Conservation (phyloP, 2,888 invertebrate species). For the Xanthorhoe designata region DNA sequence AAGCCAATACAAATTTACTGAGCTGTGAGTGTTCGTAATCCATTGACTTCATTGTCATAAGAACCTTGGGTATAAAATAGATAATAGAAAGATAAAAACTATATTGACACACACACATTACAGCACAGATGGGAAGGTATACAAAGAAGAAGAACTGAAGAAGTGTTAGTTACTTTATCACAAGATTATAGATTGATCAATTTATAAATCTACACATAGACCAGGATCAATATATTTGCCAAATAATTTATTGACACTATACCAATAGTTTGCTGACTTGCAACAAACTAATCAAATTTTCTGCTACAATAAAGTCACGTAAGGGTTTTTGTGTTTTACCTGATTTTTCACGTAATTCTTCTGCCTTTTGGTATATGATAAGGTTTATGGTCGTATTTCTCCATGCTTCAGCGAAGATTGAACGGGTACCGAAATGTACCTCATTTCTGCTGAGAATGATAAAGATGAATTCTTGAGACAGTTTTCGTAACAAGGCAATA, state of each 20-base stretch:
- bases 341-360: slow-evolving; percentile 63
- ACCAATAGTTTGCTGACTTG: slow-evolving; percentile 70
- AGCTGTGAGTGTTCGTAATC: slow-evolving; percentile 2
- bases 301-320: slow-evolving; percentile 73
- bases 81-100: too few relatives aligned
- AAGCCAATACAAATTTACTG: background rate
- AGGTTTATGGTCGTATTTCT: slow-evolving; percentile 72
- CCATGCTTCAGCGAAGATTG: slow-evolving; percentile 69
- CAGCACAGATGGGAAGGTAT: too few relatives aligned
- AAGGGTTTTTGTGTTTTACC: slow-evolving; percentile 65
- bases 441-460: slow-evolving; percentile 44
- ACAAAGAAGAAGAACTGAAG: too few relatives aligned
- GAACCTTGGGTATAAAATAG: background rate
- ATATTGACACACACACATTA: too few relatives aligned
- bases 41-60: background rate
- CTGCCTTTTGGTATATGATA: slow-evolving; percentile 62
- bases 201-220: background rate
- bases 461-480: slow-evolving; percentile 37
- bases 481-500: slow-evolving; percentile 38
- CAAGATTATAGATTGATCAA: background rate
- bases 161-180: background rate
- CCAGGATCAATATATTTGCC: background rate
- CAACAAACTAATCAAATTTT: slow-evolving; percentile 75
- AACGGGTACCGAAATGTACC: slow-evolving; percentile 64
- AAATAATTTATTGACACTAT: slow-evolving; percentile 60